phyloP scores from a whole-genome alignment of 2,797 vertebrate genomes.

The Enoplosus armatus region DNA sequence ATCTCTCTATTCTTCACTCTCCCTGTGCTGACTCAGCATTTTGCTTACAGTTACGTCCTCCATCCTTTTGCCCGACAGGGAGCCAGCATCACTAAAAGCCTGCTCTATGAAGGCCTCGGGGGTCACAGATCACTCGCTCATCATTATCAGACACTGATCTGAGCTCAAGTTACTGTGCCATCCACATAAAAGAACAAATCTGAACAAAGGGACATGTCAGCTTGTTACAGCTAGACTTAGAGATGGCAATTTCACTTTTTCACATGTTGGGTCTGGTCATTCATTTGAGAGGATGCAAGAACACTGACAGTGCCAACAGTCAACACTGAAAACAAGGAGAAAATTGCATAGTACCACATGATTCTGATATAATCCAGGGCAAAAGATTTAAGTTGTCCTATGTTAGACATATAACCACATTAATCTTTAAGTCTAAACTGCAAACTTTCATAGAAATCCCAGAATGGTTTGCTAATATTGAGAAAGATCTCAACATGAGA shows the following conservation, averaged over 20 bases:
- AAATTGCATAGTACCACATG: neutral
- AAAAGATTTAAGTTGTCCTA: neutral
- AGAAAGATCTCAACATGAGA: no score
- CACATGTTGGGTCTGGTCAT: neutral
- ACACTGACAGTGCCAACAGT: neutral
- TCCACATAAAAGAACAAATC: conserved; percentile 14
- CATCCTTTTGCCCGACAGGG: neutral
- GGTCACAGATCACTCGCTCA: conserved; percentile 18
- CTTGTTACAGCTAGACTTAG: neutral
- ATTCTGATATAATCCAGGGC: neutral
- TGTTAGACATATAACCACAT: neutral
- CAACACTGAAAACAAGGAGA: neutral
- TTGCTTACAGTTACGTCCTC: conserved; percentile 30
- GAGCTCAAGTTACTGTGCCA: conserved; percentile 45
- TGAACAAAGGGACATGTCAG: conserved; percentile 12
- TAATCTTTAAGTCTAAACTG: neutral
- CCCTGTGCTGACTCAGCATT: conserved; percentile 66
- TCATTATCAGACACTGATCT: conserved; percentile 37
- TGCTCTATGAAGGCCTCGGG: conserved; percentile 21
- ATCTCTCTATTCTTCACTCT: conserved; percentile 20
- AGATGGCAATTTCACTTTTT: neutral
- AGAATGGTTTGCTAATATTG: neutral
- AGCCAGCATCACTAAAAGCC: conserved; percentile 42
- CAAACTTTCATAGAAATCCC: neutral
- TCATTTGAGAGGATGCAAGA: neutral